Conservation (phyloP, 1,140 invertebrate species). For the Aphidius gifuensis region DNA sequence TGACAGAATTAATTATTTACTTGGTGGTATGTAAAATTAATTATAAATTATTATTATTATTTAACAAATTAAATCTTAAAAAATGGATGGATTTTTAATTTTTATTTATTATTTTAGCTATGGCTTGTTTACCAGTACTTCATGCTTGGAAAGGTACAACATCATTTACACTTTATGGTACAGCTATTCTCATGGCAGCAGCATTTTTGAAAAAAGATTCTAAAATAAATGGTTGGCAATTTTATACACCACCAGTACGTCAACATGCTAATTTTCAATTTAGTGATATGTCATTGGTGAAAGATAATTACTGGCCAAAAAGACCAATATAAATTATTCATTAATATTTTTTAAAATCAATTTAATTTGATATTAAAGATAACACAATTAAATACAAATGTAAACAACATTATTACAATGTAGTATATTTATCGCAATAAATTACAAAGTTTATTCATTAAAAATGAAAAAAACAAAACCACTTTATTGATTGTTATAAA, state of each 20-base stretch:
- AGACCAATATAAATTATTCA: conserved; percentile 15
- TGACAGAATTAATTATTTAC: conserved; percentile 52
- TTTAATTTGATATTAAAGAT: conserved; percentile 21
- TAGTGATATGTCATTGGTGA: conserved; percentile 8
- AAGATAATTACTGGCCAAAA: conserved; percentile 16
- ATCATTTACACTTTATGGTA: conserved; percentile 35
- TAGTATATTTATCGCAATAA: too few species aligned
- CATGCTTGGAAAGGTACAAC: conserved; percentile 30
- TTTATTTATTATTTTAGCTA: conserved; percentile 21
- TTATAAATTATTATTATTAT: not conserved
- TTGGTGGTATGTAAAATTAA: conserved; percentile 34
- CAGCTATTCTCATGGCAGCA: conserved; percentile 43
- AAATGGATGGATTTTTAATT: not conserved
- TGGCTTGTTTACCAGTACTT: conserved; percentile 27
- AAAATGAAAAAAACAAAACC: too few species aligned
- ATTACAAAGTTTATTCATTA: too few species aligned
- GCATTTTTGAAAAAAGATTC: conserved; percentile 62
- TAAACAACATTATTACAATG: not conserved
- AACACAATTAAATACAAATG: not conserved
- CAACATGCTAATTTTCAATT: conserved; percentile 13
- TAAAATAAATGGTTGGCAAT: conserved; percentile 53
- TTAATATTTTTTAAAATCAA: conserved; percentile 27
- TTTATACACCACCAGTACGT: conserved; percentile 51
- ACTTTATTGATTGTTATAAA: too few species aligned
- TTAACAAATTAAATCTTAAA: too few species aligned